Evolutionary conservation across 2,888 invertebrate species (phyloP), one percentile per base, ranked within the genome.

Genomic region (Ectemnius cavifrons): DNA sequence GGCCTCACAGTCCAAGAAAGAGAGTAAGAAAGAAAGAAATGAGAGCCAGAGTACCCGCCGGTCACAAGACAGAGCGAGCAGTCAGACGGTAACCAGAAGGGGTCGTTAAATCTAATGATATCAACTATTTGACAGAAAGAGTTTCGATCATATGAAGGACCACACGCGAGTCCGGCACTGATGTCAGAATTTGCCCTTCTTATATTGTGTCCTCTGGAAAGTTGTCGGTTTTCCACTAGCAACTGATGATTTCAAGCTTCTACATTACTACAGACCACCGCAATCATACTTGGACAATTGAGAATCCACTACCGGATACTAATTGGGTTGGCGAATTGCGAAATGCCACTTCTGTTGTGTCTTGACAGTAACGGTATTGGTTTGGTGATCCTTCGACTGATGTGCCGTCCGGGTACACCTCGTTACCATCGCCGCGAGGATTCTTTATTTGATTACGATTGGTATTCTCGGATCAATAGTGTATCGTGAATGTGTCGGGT

Each of bases 51-150:
- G 63, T 47, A 60, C n/a, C 23, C 56, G 68, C 63, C 27, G 46
- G 52, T n/a, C 14, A 52, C 52, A 13, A 52, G 16, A 52, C n/a
- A 52, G 52, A 16, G 16, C n/a, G 52, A 46, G 49, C 49, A 66
- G 28, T 14, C 56, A 66, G 58, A 67, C 47, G 52, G 66, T 67
- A 76, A 63, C 56, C 71, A 68, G 62, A 59, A 74, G 75, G 80
- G 85, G 84, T 89, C 89, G 86, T 89, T 89, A 89, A 89, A 88
- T 89, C 87, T 88, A 89, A 89, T 89, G 89, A 89, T 89, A 87
- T 88, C 87, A 86, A 86, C 81, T 86, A 88, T 88, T 88, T 86
- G 87, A 89, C 87, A 86, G 86, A 85, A 85, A 84, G 68, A 72
- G 61, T 59, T 73, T 62, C 65, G 71, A 78, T 77, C 82, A 63